Evolutionary conservation across 2,888 invertebrate genomes (phyloP).

Genomic region (Teinopalpus imperialis): DNA sequence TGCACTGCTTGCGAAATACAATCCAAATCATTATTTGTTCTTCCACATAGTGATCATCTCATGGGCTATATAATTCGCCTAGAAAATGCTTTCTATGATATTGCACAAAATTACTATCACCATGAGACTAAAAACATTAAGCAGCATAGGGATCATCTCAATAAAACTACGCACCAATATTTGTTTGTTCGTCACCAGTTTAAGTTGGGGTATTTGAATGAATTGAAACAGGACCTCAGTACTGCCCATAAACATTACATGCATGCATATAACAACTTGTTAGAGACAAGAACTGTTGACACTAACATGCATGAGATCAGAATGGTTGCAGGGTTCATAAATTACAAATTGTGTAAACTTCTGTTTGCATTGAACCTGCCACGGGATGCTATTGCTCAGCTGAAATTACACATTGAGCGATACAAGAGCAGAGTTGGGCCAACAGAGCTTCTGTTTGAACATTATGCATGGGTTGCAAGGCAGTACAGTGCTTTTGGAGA

Average conservation of each 20-base stretch:
- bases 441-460: slow-evolving; percentile 94
- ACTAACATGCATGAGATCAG: slow-evolving; percentile 96
- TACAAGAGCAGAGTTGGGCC: slow-evolving; percentile 92
- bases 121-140: slow-evolving; percentile 93
- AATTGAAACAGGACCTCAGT: slow-evolving; percentile 94
- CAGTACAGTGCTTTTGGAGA: slow-evolving; percentile 96
- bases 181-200: slow-evolving; percentile 97
- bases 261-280: slow-evolving; percentile 94
- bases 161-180: slow-evolving; percentile 94
- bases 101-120: slow-evolving; percentile 96
- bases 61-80: slow-evolving; percentile 88
- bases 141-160: slow-evolving; percentile 93
- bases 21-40: slow-evolving; percentile 94
- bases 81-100: slow-evolving; percentile 96
- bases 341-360: slow-evolving; percentile 96
- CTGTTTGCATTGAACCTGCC: slow-evolving; percentile 95
- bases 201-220: slow-evolving; percentile 97
- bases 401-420: slow-evolving; percentile 94
- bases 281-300: slow-evolving; percentile 94
- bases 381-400: slow-evolving; percentile 96
- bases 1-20: slow-evolving; percentile 96
- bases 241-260: slow-evolving; percentile 93
- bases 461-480: slow-evolving; percentile 96
- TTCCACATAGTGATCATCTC: slow-evolving; percentile 95
- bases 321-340: slow-evolving; percentile 96